Evolutionary conservation across 2,113 vertebrate species (phyloP).

Genomic region (Diadophis punctatus): DNA sequence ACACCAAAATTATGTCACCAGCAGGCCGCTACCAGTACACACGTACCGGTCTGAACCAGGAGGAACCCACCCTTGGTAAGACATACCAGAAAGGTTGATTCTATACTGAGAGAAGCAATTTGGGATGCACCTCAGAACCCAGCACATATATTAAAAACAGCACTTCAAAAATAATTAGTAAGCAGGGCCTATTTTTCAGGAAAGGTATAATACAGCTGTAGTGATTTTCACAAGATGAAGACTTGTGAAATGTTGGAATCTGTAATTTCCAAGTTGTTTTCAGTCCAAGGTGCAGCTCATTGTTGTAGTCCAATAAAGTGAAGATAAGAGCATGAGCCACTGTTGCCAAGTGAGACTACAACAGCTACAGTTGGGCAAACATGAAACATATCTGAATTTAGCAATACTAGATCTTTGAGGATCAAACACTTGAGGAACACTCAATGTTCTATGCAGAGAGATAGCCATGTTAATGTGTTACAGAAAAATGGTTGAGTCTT

Average conservation of each 20-base stretch:
- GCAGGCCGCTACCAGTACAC: too few species aligned
- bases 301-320: neutral
- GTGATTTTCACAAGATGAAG: neutral
- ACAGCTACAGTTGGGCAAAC: neutral
- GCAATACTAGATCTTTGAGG: neutral
- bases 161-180: neutral
- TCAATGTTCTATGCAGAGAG: neutral
- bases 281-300: neutral
- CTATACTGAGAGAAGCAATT: neutral
- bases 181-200: neutral
- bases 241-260: neutral
- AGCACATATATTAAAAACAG: neutral
- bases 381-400: neutral
- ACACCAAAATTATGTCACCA: too few species aligned
- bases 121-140: neutral
- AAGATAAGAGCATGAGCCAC: neutral
- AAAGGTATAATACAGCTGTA: neutral
- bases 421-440: neutral
- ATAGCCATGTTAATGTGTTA: neutral
- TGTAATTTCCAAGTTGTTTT: neutral
- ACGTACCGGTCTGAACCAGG: too few species aligned
- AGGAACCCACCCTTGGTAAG: too few species aligned
- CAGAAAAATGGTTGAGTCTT: neutral
- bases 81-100: neutral
- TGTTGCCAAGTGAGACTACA: neutral